Base-by-base conservation (phyloP, 2,888 invertebrate genomes). In the Aspidiotus destructor region DNA sequence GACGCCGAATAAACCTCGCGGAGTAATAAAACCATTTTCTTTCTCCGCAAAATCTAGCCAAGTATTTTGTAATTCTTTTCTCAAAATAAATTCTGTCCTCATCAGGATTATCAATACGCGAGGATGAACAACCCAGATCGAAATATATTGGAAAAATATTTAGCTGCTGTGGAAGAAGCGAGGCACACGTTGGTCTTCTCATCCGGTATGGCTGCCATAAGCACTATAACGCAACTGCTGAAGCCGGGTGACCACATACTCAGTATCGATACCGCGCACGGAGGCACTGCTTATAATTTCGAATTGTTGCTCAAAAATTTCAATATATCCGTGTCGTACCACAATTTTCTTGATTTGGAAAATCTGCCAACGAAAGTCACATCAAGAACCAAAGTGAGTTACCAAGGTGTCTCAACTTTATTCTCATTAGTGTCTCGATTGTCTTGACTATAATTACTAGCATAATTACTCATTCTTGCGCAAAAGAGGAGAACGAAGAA, bases 41-140 rank as follows among this genome's bases (percentile, higher is more conserved):
- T 44, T 44, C 48, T 44, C 48, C 13, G 48, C 13, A 44, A 8
- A 44, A n/a, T 44, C 48, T 44, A 10, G 13, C 13, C 8, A 10
- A 44, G 48, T 44, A 13, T 44, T 10, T 13, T 44, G 48, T 44
- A 13, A 10, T 8, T 44, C 8, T 8, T 44, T 8, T 44, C 48
- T 8, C 13, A 44, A 10, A n/a, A n/a, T n/a, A n/a, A n/a, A n/a
- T n/a, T n/a, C n/a, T n/a, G n/a, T n/a, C n/a, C n/a, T n/a, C 41
- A 16, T 11, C 54, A 74, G 74, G 88, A 89, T 62, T 97, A 81
- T 78, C 95, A 95, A 73, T 98, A 98, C 77, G 87, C 91, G 0
- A 83, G 98, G 75, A 89, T 92, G 76, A 95, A 95, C 52, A 99
- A 99, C 79, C 98, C 99, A 41, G 90, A 93, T 0, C 82, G 98